Conservation (phyloP, 1,140 invertebrate genomes). For the Campoletis sonorensis region DNA sequence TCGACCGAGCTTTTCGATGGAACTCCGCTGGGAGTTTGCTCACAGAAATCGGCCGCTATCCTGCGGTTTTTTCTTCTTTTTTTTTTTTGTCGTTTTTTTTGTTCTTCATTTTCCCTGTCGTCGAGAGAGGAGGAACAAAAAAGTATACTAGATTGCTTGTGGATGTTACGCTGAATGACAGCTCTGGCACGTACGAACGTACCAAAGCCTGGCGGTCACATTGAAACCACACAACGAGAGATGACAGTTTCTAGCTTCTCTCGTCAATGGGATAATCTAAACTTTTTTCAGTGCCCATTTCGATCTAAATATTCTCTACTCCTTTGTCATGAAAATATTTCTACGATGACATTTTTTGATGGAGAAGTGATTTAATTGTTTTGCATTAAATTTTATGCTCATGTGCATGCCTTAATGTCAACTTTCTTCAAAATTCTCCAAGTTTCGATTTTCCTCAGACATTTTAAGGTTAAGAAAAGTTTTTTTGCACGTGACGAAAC, state of each 20-base stretch:
- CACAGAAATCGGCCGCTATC: not conserved
- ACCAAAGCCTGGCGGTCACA: not conserved
- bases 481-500: no score
- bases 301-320: not conserved
- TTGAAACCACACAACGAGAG: not conserved
- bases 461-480: no score
- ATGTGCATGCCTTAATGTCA: no score
- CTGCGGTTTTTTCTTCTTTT: no score
- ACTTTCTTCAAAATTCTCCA: no score
- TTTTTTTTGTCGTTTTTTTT: no score
- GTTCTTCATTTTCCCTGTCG: constrained; percentile 23
- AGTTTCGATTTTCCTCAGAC: no score
- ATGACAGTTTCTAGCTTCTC: constrained; percentile 17
- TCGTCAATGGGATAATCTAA: not conserved
- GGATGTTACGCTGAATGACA: not conserved
- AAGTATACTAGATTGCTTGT: not conserved
- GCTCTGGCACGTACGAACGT: no score
- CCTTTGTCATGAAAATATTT: not conserved
- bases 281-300: not conserved
- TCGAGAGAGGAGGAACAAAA: not conserved
- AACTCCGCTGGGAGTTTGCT: constrained; percentile 3
- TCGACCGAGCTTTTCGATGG: constrained; percentile 11
- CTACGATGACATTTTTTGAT: no score
- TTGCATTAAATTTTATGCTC: no score
- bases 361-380: no score